These are phyloP conservation scores for Eulimnadia texana DNA, from an alignment of 1,140 invertebrate genomes.

Conservation along the genomic window DNA sequence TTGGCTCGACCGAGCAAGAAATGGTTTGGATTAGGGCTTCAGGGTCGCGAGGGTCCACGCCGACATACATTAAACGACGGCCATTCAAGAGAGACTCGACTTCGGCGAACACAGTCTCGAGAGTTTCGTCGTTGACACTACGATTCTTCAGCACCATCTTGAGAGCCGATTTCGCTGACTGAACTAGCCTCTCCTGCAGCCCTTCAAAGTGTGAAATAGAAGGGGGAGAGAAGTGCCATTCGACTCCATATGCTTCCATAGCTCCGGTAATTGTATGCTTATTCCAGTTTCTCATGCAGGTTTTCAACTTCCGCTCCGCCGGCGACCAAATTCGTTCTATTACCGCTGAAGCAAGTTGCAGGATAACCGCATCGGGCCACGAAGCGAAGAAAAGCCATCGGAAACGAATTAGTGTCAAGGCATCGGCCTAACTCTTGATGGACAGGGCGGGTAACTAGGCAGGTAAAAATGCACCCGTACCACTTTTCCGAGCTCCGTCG, in stretches of 20 bases:
- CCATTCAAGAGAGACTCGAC: slow-evolving; percentile 21
- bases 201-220: slow-evolving; percentile 13
- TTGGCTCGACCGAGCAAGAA: slow-evolving; percentile 11
- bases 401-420: slow-evolving; percentile 22
- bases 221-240: slow-evolving; percentile 1
- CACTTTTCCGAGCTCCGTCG: slow-evolving; percentile 17
- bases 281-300: slow-evolving; percentile 19
- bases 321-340: slow-evolving; percentile 25
- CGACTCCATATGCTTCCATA: slow-evolving; percentile 16
- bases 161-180: slow-evolving; percentile 12
- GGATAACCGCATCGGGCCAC: slow-evolving; percentile 21
- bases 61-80: slow-evolving; percentile 13
- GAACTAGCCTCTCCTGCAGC: slow-evolving; percentile 13
- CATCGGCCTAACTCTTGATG: slow-evolving; percentile 23
- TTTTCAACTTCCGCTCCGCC: slow-evolving; percentile 20
- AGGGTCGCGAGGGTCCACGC: slow-evolving; percentile 3
- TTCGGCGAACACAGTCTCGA: slow-evolving; percentile 15
- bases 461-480: slow-evolving; percentile 22
- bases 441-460: slow-evolving; percentile 21
- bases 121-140: slow-evolving; percentile 13
- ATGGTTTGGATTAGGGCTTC: slow-evolving; percentile 8
- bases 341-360: slow-evolving; percentile 23
- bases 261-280: not conserved
- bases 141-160: slow-evolving; percentile 9
- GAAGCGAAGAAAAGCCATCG: slow-evolving; percentile 24